Evolutionary conservation across 2,888 invertebrate species (phyloP).

Genomic region (Machimus atricapillus): DNA sequence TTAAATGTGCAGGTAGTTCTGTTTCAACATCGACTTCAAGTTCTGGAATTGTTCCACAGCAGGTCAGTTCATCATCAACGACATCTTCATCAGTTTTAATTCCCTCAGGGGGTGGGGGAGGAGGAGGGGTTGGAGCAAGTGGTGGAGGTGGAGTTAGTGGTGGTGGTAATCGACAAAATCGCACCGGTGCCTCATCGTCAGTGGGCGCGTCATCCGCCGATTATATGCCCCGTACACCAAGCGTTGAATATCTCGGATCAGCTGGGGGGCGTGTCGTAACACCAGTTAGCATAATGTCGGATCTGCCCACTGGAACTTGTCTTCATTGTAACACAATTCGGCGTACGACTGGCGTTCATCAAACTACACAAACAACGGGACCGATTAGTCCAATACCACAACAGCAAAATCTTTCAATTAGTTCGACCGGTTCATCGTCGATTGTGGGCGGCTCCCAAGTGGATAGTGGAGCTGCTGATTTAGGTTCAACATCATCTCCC

Average conservation of each 20-base stretch:
- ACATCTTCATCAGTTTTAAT: conserved; percentile 25
- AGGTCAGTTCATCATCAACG: not conserved
- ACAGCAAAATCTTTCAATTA: conserved; percentile 46
- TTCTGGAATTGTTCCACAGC: conserved; percentile 1
- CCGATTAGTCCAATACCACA: conserved; percentile 61
- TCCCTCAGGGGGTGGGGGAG: not conserved
- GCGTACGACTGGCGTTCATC: conserved; percentile 62
- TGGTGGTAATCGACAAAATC: not conserved
- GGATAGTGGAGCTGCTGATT: conserved; percentile 41
- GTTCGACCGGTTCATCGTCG: not conserved
- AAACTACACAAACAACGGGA: conserved; percentile 63
- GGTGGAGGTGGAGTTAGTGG: too few relatives aligned
- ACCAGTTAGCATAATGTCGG: conserved; percentile 51
- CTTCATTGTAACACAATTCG: conserved; percentile 61
- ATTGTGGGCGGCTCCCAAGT: conserved; percentile 3
- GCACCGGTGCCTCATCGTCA: not conserved
- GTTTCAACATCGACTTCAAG: not conserved
- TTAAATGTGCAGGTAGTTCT: conserved; percentile 40
- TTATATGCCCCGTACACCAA: conserved; percentile 51
- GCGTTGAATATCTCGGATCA: conserved; percentile 52
- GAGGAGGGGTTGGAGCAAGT: too few relatives aligned
- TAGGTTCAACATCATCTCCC: conserved; percentile 46
- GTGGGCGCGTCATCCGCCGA: conserved; percentile 48
- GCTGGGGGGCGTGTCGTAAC: conserved; percentile 52
- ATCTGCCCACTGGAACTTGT: conserved; percentile 54